Evolutionary conservation across 1,140 invertebrate genomes (phyloP).

Genomic region (Drosophila mojavensis): DNA sequence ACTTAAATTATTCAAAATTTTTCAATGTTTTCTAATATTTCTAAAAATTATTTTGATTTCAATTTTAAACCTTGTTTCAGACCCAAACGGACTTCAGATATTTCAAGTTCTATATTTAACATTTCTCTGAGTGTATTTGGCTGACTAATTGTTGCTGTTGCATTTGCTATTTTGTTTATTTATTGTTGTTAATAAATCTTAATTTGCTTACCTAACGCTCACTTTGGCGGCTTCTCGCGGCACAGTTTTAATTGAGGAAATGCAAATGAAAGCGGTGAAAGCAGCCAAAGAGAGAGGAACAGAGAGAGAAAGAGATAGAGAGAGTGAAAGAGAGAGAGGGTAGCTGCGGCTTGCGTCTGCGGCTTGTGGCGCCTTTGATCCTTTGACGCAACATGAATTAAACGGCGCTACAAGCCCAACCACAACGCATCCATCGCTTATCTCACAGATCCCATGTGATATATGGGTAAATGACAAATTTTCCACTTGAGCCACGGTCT

Average conservation of each 20-base stretch:
- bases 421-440: slow-evolving; percentile 50
- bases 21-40: too few species aligned
- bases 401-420: slow-evolving; percentile 65
- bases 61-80: too few species aligned
- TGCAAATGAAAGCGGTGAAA: slow-evolving; percentile 73
- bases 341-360: slow-evolving; percentile 50
- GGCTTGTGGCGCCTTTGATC: slow-evolving; percentile 70
- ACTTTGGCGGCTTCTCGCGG: slow-evolving; percentile 68
- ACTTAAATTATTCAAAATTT: too few species aligned
- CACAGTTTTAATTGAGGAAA: slow-evolving; percentile 60
- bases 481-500: slow-evolving; percentile 73
- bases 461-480: slow-evolving; percentile 78
- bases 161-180: slow-evolving; percentile 68
- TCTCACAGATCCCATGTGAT: slow-evolving; percentile 59
- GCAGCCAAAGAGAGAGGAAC: slow-evolving; percentile 24
- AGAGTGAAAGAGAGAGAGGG: slow-evolving; percentile 11
- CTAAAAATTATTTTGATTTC: too few species aligned
- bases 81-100: too few species aligned
- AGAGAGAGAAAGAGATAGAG: slow-evolving; percentile 10
- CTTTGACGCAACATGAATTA: slow-evolving; percentile 81
- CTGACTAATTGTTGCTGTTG: slow-evolving; percentile 19
- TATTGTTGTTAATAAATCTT: slow-evolving; percentile 80
- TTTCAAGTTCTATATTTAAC: not conserved
- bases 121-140: not conserved
- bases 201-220: slow-evolving; percentile 69